Evolutionary conservation across 1,140 invertebrate genomes (phyloP).

Genomic region (Cataglyphis hispanica): DNA sequence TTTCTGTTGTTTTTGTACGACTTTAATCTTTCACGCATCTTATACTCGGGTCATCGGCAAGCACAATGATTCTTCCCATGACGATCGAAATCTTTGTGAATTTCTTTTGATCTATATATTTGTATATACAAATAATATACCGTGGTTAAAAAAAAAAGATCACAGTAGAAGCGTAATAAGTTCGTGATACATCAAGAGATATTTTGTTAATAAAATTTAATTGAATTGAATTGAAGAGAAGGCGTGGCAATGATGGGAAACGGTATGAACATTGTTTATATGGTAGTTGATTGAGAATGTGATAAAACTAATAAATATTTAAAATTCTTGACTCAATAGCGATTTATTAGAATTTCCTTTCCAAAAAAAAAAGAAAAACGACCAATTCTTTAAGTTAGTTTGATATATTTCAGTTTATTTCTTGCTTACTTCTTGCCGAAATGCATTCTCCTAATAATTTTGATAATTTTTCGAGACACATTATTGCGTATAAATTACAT

Average conservation of each 20-base stretch:
- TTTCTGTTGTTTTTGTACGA: constrained; percentile 15
- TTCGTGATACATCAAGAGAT: constrained; percentile 35
- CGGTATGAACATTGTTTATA: constrained; percentile 55
- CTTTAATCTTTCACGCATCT: constrained; percentile 8
- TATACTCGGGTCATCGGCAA: background rate
- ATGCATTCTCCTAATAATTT: no score
- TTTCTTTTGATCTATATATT: constrained; percentile 19
- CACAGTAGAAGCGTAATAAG: constrained; percentile 17
- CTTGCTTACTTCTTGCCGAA: no score
- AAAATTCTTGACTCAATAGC: constrained; percentile 54
- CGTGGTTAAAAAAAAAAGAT: constrained; percentile 9
- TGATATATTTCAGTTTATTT: no score
- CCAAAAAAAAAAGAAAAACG: background rate
- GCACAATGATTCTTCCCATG: constrained; percentile 21
- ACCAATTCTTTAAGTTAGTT: no score
- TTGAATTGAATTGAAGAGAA: constrained; percentile 37
- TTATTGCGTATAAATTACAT: no score
- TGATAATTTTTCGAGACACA: no score
- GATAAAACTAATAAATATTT: constrained; percentile 58
- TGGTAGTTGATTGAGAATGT: constrained; percentile 46
- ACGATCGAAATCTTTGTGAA: background rate
- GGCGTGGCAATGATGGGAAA: constrained; percentile 34
- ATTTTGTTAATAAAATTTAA: constrained; percentile 46
- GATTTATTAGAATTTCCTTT: constrained; percentile 64
- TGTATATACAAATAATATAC: constrained; percentile 18